phyloP scores from a whole-genome alignment of 2,888 invertebrate genomes.

The Drymonia ruficornis region DNA sequence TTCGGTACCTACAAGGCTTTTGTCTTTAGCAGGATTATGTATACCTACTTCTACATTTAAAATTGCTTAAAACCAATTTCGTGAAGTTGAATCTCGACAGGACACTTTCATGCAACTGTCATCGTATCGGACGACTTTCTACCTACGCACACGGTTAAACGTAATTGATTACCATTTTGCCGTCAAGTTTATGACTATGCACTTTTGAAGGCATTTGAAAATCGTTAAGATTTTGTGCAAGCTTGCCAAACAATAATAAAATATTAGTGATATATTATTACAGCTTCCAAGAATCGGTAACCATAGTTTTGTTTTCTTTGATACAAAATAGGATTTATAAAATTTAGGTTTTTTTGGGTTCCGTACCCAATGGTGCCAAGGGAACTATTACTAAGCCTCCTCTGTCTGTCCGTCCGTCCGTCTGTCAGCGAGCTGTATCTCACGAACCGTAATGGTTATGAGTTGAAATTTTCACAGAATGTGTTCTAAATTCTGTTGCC shows the following conservation, averaged over 20 bases:
- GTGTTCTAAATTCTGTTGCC: no score
- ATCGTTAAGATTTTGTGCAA: conserved; percentile 10
- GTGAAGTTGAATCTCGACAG: background rate
- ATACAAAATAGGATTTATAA: no score
- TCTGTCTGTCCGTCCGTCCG: no score
- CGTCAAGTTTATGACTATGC: conserved; percentile 14
- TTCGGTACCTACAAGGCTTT: background rate
- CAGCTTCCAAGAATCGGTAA: background rate
- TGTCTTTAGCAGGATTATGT: no score
- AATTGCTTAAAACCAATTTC: background rate
- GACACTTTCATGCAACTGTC: conserved; percentile 14
- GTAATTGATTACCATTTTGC: conserved; percentile 35
- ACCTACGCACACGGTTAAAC: conserved; percentile 26
- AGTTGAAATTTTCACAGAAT: background rate
- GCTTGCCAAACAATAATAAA: conserved; percentile 2
- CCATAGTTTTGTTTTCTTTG: no score
- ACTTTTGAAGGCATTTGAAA: conserved; percentile 7
- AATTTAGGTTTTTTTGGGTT: no score
- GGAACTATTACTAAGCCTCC: no score
- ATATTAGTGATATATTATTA: background rate
- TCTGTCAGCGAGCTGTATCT: no score
- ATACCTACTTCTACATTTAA: background rate
- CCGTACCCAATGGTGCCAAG: no score
- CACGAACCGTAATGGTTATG: no score
- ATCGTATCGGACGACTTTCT: conserved; percentile 26